A percentile compares a stretch with the other conserved stretches of the same genome.
Conservation (phyloP, 2,888 invertebrate species). For the Luffia ferchaultella region DNA sequence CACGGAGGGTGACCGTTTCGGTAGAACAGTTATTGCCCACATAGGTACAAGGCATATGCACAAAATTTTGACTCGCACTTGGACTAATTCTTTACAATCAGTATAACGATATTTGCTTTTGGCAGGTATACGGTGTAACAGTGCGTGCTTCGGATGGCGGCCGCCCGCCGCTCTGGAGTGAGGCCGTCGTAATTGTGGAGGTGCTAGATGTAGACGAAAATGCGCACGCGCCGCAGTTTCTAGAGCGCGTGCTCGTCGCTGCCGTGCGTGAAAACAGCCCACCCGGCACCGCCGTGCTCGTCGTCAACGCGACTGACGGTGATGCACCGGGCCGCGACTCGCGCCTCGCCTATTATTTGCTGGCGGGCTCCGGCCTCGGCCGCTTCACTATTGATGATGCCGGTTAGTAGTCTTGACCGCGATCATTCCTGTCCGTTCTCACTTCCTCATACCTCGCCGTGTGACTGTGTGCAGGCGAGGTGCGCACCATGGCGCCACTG, state of each 20-base stretch:
- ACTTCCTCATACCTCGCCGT: slow-evolving; percentile 11
- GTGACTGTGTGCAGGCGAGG: slow-evolving; percentile 73
- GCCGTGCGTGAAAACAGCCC: slow-evolving; percentile 83
- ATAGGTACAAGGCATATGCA: too few species aligned
- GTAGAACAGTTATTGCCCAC: too few species aligned
- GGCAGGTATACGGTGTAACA: slow-evolving; percentile 80
- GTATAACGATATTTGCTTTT: too few species aligned
- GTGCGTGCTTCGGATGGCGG: slow-evolving; percentile 89
- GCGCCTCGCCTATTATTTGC: slow-evolving; percentile 84
- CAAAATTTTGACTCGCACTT: too few species aligned
- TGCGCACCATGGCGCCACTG: slow-evolving; percentile 83
- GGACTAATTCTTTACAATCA: too few species aligned
- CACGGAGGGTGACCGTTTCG: too few species aligned
- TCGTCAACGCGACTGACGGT: slow-evolving; percentile 79
- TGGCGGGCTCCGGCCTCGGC: slow-evolving; percentile 90
- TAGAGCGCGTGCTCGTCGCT: slow-evolving; percentile 79
- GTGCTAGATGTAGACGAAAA: slow-evolving; percentile 96
- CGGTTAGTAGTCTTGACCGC: slow-evolving; percentile 76
- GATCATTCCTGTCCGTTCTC: slow-evolving; percentile 3
- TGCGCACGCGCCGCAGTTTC: slow-evolving; percentile 81
- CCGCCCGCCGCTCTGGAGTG: slow-evolving; percentile 79
- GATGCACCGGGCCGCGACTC: slow-evolving; percentile 85
- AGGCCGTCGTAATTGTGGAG: slow-evolving; percentile 84
- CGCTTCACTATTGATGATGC: slow-evolving; percentile 89
- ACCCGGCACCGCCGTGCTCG: slow-evolving; percentile 78